Evolutionary conservation across 2,797 vertebrate species (phyloP), one percentile per base, ranked within the genome.

Genomic region (Siniperca obscura): DNA sequence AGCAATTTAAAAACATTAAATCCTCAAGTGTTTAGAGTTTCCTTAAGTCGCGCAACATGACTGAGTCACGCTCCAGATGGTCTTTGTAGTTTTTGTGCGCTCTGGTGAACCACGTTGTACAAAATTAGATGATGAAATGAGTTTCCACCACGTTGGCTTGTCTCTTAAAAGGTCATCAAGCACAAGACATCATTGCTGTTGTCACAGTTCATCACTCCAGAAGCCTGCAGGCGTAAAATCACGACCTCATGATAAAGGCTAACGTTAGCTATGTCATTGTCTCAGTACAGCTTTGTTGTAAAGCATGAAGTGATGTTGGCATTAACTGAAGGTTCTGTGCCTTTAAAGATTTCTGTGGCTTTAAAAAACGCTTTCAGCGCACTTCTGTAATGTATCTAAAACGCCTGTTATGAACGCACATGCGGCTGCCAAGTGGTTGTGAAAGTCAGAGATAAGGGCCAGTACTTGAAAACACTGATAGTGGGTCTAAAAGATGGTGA

Each of bases 381-480:
- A 36, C n/a, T 12, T 13, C 57, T 69, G 68, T n/a, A 40, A 74
- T 50, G 44, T 44, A 30, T 72, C 17, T 72, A 21, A 77, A 74
- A 70, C 56, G 42, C 38, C 27, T 55, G 40, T 81, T 70, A 73
- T 36, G 30, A 70, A 42, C 2, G 6, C 44, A 72, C 50, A 75
- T 1, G 44, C 50, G n/a, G 86, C 78, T 78, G 57, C 65, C 64
- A 74, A 64, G 70, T 10, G 56, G 66, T 52, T 70, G 52, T 72
- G 81, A 74, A 70, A 70, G 64, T 66, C 25, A 46, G 80, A 79
- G 75, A 81, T 84, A 82, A 86, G 52, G 40, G 52, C 7, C 1
- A 16, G 2, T 6, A 48, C 25, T 22, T n/a, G 71, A 75, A 82
- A 62, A 55, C 5, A 21, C 73, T 38, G 72, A 76, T 74, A 76